A percentile compares a stretch with the other conserved stretches of the same genome.
These are phyloP conservation scores for Aethes cnicana DNA, from an alignment of 2,888 invertebrate species.

Conservation along the genomic window DNA sequence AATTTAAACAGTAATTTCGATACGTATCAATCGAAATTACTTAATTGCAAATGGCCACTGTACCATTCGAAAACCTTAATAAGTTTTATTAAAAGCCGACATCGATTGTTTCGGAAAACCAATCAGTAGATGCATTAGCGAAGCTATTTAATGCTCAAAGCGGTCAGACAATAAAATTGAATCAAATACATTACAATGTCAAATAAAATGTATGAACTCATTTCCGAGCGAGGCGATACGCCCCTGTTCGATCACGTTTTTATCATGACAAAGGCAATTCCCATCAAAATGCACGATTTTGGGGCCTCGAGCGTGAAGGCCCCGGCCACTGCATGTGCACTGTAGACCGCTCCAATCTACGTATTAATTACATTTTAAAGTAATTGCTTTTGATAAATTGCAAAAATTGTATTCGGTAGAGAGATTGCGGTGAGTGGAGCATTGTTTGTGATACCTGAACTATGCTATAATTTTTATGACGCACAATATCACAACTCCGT, in stretches of 20 bases:
- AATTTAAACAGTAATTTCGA: too few species aligned
- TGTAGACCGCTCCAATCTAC: not conserved
- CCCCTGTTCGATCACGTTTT: constrained; percentile 55
- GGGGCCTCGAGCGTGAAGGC: constrained; percentile 51
- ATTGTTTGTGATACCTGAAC: too few species aligned
- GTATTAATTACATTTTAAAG: constrained; percentile 16
- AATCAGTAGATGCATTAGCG: constrained; percentile 25
- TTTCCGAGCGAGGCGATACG: constrained; percentile 59
- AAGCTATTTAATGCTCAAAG: constrained; percentile 17
- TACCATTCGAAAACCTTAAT: constrained; percentile 1
- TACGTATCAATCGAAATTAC: too few species aligned
- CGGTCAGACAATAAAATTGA: constrained; percentile 58
- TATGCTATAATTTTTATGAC: too few species aligned
- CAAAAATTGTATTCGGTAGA: not conserved
- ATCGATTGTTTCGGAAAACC: constrained; percentile 23
- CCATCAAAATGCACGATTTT: constrained; percentile 71
- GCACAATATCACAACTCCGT: too few species aligned
- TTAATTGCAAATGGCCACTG: constrained; percentile 1
- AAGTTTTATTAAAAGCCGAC: constrained; percentile 19
- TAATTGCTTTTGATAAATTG: not conserved
- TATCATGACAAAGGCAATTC: constrained; percentile 69
- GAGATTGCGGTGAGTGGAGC: too few species aligned
- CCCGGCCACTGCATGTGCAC: constrained; percentile 34
- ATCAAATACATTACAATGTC: constrained; percentile 66
- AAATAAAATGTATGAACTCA: constrained; percentile 69